Evolutionary conservation across 1,140 invertebrate genomes (phyloP), one percentile per base, ranked within the genome.

Genomic region (Muscidifurax raptorellus): DNA sequence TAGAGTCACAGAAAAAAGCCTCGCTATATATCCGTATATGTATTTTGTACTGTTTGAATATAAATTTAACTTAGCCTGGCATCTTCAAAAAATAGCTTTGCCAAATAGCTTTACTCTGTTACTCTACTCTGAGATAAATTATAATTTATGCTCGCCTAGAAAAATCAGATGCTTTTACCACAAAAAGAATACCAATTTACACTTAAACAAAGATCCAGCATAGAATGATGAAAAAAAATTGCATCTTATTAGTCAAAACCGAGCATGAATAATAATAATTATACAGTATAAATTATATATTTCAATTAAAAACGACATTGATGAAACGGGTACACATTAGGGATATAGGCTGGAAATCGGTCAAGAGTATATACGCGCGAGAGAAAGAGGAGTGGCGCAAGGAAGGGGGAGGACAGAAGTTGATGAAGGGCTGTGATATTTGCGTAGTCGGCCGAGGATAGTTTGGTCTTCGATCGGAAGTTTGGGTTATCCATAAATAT

Each of bases 381-480:
- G 80, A 47, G 13, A 36, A 18, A 66, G 36, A 25, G 74, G 32
- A 7, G 22, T 22, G 44, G 44, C 6, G 71, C 75, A 59, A 40
- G 15, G 47, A 10, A 22, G 67, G 28, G 10, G 27, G 25, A 80
- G 40, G 28, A 59, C 72, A 40, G 52, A 67, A 13, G 47, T 40
- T 13, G 67, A 52, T 59, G 30, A 36, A 28, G 32, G 32, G 18
- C 13, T 59, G 64, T 64, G 40, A 30, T 69, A 36, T 83, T 75
- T 30, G 27, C 12, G 40, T 71, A 44, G n/a, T 52, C n/a, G 25
- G 12, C 25, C 36, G 36, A 40, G 66, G 27, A 71, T 27, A 84
- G 52, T 44, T 74, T 80, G 76, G 76, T 64, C 83, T 84, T 84
- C 47, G 47, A 84, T 84, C 77, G 40, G 40, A 79, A 59, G 13